These are phyloP conservation scores for Paraescarpia echinospica DNA, from an alignment of 1,140 invertebrate species.

Conservation along the genomic window DNA sequence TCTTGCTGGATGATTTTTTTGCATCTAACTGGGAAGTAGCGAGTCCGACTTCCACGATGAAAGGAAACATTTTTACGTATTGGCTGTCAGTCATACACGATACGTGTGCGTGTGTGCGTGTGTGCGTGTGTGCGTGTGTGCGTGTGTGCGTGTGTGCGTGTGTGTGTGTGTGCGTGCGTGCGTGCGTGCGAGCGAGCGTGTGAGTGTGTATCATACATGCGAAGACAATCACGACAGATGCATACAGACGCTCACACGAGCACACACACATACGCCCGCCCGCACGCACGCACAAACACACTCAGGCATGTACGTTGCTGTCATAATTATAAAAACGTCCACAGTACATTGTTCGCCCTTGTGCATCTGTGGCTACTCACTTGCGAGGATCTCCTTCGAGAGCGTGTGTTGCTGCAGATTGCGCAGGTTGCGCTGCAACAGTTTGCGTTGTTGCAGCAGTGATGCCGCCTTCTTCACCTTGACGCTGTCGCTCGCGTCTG, in stretches of 20 bases:
- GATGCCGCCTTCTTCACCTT: constrained; percentile 50
- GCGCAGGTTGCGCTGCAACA: constrained; percentile 58
- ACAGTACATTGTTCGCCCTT: background rate
- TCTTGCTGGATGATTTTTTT: background rate
- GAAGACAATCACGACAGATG: background rate
- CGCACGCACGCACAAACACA: background rate
- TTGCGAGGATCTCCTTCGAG: constrained; percentile 50
- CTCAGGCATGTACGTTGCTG: background rate
- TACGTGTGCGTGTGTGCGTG: background rate
- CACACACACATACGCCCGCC: constrained; percentile 3
- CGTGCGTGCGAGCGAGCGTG: background rate
- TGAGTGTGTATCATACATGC: background rate
- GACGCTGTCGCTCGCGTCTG: constrained; percentile 35
- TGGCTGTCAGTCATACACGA: background rate
- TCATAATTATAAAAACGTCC: too few relatives aligned
- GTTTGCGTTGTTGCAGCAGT: constrained; percentile 57
- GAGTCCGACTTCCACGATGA: background rate
- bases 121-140: constrained; percentile 10
- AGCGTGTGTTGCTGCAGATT: constrained; percentile 56
- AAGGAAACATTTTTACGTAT: background rate
- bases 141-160: background rate
- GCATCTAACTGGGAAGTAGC: background rate
- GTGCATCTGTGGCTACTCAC: constrained; percentile 35
- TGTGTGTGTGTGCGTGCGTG: background rate
- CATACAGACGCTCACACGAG: background rate